Percentiles rank a stretch among this genome's conserved stretches.
These are phyloP conservation scores for Rattus norvegicus DNA, from an alignment of 2,113 vertebrate genomes.

Conservation along the genomic window GRCr8 NC_086027.1:34688001-34688500, in stretches of 20 bases:
- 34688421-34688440: conserved; percentile 30
- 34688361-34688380: background rate
- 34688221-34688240: background rate
- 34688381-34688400: conserved; percentile 25
- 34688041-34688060: background rate
- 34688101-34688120: conserved; percentile 5
- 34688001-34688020: background rate
- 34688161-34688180: background rate
- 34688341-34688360: background rate
- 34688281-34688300: background rate
- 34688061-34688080: background rate
- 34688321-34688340: too few relatives aligned
- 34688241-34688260: background rate
- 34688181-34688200: background rate
- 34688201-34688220: background rate
- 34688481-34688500: conserved; percentile 15
- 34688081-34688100: background rate
- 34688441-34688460: background rate
- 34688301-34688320: background rate
- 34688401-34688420: conserved; percentile 36
- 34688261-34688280: background rate
- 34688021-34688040: background rate
- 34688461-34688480: conserved; percentile 31
- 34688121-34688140: background rate
- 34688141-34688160: conserved; percentile 36